phyloP scores from a whole-genome alignment of 37 sponge, comb jelly and placozoan genomes.

The Aplysina aerophoba region DNA sequence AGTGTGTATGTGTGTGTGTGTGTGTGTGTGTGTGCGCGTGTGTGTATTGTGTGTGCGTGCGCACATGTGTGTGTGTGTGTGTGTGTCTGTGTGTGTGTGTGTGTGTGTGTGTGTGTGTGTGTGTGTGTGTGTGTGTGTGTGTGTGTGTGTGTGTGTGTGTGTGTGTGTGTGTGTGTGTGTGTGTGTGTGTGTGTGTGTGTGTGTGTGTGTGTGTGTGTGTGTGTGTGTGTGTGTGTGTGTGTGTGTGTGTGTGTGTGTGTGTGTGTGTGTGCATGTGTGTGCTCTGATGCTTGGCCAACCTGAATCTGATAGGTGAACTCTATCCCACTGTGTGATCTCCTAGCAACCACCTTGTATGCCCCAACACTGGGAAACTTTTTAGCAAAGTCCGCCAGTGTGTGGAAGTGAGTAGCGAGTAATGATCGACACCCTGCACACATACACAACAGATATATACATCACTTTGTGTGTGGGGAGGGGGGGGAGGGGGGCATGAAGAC shows the following conservation, averaged over 20 bases:
- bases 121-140: no score
- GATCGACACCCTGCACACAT: slow-evolving; percentile 65
- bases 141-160: no score
- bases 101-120: no score
- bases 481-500: no score
- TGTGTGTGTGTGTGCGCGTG: neutral
- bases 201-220: neutral
- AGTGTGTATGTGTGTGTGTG: neutral
- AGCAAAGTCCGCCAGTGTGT: slow-evolving; percentile 36
- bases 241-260: neutral
- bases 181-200: neutral
- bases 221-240: neutral
- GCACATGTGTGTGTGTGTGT: no score
- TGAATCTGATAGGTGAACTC: slow-evolving; percentile 66
- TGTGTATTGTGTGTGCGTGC: no score
- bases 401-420: slow-evolving; percentile 81
- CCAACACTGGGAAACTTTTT: slow-evolving; percentile 18
- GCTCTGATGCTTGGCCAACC: slow-evolving; percentile 11
- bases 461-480: no score
- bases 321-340: slow-evolving; percentile 26
- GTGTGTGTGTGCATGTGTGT: neutral
- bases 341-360: slow-evolving; percentile 54
- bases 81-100: no score
- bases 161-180: neutral
- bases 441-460: no score